Base-by-base conservation (phyloP, 2,888 invertebrate species). In the Caenorhabditis sinica region DNA sequence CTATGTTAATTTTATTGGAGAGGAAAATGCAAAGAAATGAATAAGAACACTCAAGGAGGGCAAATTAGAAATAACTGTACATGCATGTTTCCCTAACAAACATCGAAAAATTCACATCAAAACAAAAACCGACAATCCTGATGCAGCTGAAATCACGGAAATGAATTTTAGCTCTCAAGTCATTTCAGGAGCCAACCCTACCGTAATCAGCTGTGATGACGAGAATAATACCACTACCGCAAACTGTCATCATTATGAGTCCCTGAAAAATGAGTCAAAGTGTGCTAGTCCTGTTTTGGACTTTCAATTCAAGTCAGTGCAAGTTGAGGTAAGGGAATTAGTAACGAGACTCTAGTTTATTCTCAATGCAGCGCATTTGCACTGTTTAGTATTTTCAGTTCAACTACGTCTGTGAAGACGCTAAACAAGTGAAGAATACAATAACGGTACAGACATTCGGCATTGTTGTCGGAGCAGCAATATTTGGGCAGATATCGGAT, bases 401-500 rank as follows among this genome's bases (percentile, higher is more conserved):
- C 80, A 61, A 85, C 40, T 82, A 81, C 28, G 23, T 89, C n/a
- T 89, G 89, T 66, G 77, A 74, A 40, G 88, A 86, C 20, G 75
- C 72, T 40, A 85, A 75, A 68, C 80, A 66, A 74, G 87, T 86
- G 83, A 89, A 87, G 82, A 82, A 85, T 60, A 77, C 86, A 17
- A 88, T 89, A 25, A 88, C 88, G 3, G 69, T 87, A n/a, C 89
- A 89, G 74, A 89, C 90, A 83, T 63, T 88, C 15, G 90, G 90
- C 17, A 89, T 91, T 15, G 80, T 90, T n/a, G 49, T 89, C 20
- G 91, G 91, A 30, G 89, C 90, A 0, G 83, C 88, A 11, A 58
- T 87, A 23, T 90, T 90, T 63, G 91, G 91, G 25, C 91, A 91
- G 60, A 23, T 89, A 0, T 87, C 87, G 8, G 91, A 91, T 61